phyloP scores from a whole-genome alignment of 1,140 invertebrate species.

The Matsumurasca onukii region DNA sequence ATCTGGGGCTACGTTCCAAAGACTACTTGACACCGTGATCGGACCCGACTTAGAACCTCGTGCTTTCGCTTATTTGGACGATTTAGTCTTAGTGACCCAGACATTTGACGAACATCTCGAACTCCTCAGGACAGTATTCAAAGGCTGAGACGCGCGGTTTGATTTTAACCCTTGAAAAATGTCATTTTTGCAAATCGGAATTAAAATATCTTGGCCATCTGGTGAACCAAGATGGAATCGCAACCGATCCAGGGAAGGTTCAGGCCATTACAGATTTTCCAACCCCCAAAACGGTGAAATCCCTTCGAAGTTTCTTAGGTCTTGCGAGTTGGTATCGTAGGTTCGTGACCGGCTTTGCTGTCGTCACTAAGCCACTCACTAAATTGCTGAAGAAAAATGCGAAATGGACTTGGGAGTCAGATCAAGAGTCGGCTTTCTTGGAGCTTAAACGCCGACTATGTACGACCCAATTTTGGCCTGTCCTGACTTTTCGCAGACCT shows the following conservation, averaged over 20 bases:
- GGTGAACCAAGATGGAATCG: slow-evolving; percentile 43
- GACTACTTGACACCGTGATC: too few relatives aligned
- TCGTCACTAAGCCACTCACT: slow-evolving; percentile 42
- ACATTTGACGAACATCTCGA: slow-evolving; percentile 41
- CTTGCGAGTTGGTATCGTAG: slow-evolving; percentile 44
- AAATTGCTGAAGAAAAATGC: slow-evolving; percentile 41
- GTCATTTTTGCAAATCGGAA: slow-evolving; percentile 42
- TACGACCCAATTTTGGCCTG: slow-evolving; percentile 38
- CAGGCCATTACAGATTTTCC: slow-evolving; percentile 44
- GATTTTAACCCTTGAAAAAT: slow-evolving; percentile 44
- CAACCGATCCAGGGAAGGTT: slow-evolving; percentile 44
- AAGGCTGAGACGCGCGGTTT: slow-evolving; percentile 38
- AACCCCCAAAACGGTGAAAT: slow-evolving; percentile 36
- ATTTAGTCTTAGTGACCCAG: slow-evolving; percentile 36
- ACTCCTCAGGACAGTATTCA: slow-evolving; percentile 37
- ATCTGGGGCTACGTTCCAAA: too few relatives aligned
- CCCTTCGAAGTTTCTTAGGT: slow-evolving; percentile 40
- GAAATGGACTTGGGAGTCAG: slow-evolving; percentile 30
- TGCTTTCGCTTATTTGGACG: too few relatives aligned
- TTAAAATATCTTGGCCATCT: slow-evolving; percentile 46
- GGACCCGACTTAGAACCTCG: too few relatives aligned
- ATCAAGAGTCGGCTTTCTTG: slow-evolving; percentile 32
- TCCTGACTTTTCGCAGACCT: slow-evolving; percentile 41
- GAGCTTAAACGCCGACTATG: slow-evolving; percentile 38
- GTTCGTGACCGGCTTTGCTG: slow-evolving; percentile 46